Percentiles rank a stretch among this genome's conserved stretches.
phyloP scores from a whole-genome alignment of 64 coral and sea anemone species.

The Pocillopora damicornis region DNA sequence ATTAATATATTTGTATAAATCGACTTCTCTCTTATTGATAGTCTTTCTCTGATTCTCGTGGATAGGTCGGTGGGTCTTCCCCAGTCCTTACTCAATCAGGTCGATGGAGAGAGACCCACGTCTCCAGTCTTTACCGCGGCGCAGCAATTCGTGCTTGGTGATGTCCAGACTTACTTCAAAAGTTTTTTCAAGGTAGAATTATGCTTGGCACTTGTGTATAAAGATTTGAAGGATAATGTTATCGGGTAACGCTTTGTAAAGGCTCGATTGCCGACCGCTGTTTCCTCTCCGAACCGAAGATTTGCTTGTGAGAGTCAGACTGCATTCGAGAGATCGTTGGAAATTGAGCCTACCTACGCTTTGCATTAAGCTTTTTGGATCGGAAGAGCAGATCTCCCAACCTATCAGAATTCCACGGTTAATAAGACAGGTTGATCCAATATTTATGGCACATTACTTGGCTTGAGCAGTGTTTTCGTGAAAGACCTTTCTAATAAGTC shows the following conservation, averaged over 20 bases:
- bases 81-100: constrained; percentile 41
- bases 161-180: constrained; percentile 74
- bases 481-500: too few relatives aligned
- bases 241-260: neutral
- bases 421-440: too few relatives aligned
- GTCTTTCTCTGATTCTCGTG: neutral
- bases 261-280: too few relatives aligned
- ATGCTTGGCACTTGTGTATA: neutral
- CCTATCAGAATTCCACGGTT: too few relatives aligned
- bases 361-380: too few relatives aligned
- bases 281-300: too few relatives aligned
- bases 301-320: too few relatives aligned
- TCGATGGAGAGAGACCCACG: constrained; percentile 67
- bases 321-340: too few relatives aligned
- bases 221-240: neutral
- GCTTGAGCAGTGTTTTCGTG: too few relatives aligned
- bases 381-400: too few relatives aligned
- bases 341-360: too few relatives aligned
- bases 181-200: constrained; percentile 70
- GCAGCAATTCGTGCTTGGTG: constrained; percentile 62
- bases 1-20: neutral
- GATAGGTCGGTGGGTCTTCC: constrained; percentile 42
- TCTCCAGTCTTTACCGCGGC: constrained; percentile 67
- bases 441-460: too few relatives aligned
- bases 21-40: neutral